Base-by-base conservation (phyloP, 2,113 vertebrate species). In the Axis porcinus region DNA sequence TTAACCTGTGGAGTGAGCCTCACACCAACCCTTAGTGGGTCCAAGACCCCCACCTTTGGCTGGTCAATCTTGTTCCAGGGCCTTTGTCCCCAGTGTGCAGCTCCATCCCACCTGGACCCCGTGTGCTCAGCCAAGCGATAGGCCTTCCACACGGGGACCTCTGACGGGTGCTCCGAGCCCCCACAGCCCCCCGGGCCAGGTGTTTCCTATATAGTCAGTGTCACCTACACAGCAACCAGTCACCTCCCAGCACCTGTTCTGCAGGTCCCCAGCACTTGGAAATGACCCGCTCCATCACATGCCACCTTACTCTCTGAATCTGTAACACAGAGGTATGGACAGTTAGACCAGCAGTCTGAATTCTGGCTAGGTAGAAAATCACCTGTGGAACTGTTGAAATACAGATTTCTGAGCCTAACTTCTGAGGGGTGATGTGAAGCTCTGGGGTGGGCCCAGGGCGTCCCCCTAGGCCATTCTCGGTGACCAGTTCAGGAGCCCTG, bases 131-230 rank as follows among this genome's bases (percentile, higher is more conserved):
- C 13, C 23, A 47, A 19, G n/a, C 21, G 3, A 6, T 27, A 2
- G 0, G 8, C 27, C 50, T 87, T 43, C 57, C 10, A 21, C 33
- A 27, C 1, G 11, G 33, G 28, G 52, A 40, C 25, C 27, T 78
- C 95, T 52, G 50, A 33, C 47, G 8, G 82, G 11, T 1, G 2
- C 58, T 33, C 60, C 40, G 6, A 16, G 14, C 10, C 55, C 11
- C 36, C 64, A 7, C 8, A 0, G 2, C 1, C 16, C 13, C 30
- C 9, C 17, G 2, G 36, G 25, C 33, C 60, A 16, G n/a, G 27
- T 76, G 50, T 47, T 27, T 15, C 45, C 33, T 74, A 28, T 45
- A 7, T 2, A 2, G 7, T 64, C 50, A 79, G 36, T 1, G 1
- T 64, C 10, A 3, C 7, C 47, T 10, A 8, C 88, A 74, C 0